These are phyloP conservation scores for Laodelphax striatellus DNA, from an alignment of 1,140 invertebrate species.

Conservation along the genomic window DNA sequence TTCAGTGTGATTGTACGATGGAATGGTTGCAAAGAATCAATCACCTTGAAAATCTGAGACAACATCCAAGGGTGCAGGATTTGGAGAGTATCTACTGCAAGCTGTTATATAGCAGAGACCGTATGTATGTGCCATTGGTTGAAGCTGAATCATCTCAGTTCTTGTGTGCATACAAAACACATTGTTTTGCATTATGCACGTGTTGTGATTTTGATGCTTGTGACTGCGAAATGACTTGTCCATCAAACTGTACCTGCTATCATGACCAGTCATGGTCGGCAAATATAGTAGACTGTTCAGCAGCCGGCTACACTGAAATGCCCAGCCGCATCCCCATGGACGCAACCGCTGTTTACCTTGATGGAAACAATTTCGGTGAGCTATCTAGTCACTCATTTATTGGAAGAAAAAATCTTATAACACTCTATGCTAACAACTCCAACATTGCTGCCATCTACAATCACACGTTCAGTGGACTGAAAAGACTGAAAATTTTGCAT, in stretches of 20 bases:
- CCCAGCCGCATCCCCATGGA: conserved; percentile 87
- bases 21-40: conserved; percentile 81
- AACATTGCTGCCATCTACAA: conserved; percentile 75
- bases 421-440: conserved; percentile 79
- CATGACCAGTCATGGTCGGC: conserved; percentile 88
- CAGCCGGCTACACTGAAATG: conserved; percentile 63
- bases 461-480: conserved; percentile 78
- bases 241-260: conserved; percentile 85
- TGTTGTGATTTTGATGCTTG: conserved; percentile 92
- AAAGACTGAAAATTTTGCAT: conserved; percentile 62
- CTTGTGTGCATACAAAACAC: conserved; percentile 81
- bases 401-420: conserved; percentile 74
- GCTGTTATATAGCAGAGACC: conserved; percentile 70
- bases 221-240: conserved; percentile 92
- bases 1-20: conserved; percentile 77
- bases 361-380: conserved; percentile 79
- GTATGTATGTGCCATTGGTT: conserved; percentile 66
- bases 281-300: conserved; percentile 85
- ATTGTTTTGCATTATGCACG: conserved; percentile 85
- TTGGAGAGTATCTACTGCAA: conserved; percentile 84
- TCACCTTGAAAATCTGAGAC: conserved; percentile 47
- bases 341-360: conserved; percentile 83
- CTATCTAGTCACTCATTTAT: conserved; percentile 83
- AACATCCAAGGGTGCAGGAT: conserved; percentile 83
- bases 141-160: conserved; percentile 80